Evolutionary conservation across 2,797 vertebrate genomes (phyloP), one percentile per base, ranked within the genome.

Genomic region (Hippoglossus hippoglossus): DNA sequence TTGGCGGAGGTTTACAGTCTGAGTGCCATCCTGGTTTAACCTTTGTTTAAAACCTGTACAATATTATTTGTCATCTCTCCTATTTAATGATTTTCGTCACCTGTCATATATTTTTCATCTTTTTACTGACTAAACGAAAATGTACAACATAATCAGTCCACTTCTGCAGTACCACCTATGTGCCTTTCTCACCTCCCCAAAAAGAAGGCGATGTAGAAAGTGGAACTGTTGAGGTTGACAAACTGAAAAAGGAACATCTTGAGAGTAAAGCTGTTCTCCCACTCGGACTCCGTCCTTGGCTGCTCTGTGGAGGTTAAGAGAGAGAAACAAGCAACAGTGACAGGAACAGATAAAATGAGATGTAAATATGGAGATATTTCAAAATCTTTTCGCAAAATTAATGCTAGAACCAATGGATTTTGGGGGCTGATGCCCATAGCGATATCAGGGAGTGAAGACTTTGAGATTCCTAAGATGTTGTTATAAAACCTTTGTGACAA

Each of bases 171-270:
- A 12, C 2, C 22, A 41, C 44, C n/a, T 47, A 13, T 18, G 3
- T 0, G 34, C 28, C 64, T 22, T 60, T n/a, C 94, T 92, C 93
- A 98, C 97, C 97, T 96, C 85, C 97, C 97, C 57, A 98, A 92
- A 91, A 98, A 98, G 93, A 98, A 98, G 11, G 97, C 97, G 7
- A 97, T 97, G 93, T 98, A 98, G 94, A 98, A 98, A 0, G 96
- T 98, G 67, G 97, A 98, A 82, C 97, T 98, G 94, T 98, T 98
- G 90, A 98, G 93, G 88, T 98, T 98, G 91, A 98, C 97, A 79
- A 98, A 98, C 90, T 98, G 97, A 91, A 98, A 98, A 79, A 98
- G 95, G 92, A 98, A 98, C 97, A 98, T 98, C 94, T 98, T 98
- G 90, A 98, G 88, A 79, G 96, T 97, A 73, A 98, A 98, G 92